phyloP scores from a whole-genome alignment of 2,888 invertebrate species.

The Melitaea athalia region DNA sequence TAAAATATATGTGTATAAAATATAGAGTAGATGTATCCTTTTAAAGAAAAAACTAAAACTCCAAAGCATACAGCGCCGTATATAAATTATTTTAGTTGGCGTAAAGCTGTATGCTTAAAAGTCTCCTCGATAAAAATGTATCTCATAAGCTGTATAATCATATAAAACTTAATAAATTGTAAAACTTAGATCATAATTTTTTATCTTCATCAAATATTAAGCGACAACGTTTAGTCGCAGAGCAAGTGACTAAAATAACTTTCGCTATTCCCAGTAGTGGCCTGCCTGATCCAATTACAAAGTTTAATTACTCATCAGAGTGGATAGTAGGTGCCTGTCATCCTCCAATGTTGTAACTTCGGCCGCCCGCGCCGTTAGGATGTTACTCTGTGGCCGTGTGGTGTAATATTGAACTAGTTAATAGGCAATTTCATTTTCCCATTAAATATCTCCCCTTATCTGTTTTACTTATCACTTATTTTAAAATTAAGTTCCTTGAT shows the following conservation, averaged over 20 bases:
- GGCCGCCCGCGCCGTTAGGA: constrained; percentile 19
- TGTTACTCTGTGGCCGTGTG: constrained; percentile 1
- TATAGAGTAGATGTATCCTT: no score
- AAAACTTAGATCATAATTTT: not conserved
- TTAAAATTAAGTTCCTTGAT: not conserved
- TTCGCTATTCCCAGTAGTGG: constrained; percentile 37
- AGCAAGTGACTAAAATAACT: constrained; percentile 29
- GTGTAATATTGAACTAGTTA: not conserved
- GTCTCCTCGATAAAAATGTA: no score
- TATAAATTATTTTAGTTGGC: no score
- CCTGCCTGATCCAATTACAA: constrained; percentile 58
- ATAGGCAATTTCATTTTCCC: constrained; percentile 13
- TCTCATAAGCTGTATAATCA: no score
- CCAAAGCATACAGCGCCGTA: no score
- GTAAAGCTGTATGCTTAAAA: no score
- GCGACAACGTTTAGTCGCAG: not conserved
- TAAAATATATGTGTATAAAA: no score
- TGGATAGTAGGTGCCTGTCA: constrained; percentile 40
- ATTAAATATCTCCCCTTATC: constrained; percentile 1
- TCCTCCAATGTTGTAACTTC: constrained; percentile 36
- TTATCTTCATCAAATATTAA: constrained; percentile 3
- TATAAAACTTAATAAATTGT: no score
- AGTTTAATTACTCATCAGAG: constrained; percentile 59
- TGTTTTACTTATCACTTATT: constrained; percentile 1
- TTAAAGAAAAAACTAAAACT: no score